These are phyloP conservation scores for Melipona quadrifasciata DNA, from an alignment of 1,140 invertebrate genomes.

Conservation along the genomic window DNA sequence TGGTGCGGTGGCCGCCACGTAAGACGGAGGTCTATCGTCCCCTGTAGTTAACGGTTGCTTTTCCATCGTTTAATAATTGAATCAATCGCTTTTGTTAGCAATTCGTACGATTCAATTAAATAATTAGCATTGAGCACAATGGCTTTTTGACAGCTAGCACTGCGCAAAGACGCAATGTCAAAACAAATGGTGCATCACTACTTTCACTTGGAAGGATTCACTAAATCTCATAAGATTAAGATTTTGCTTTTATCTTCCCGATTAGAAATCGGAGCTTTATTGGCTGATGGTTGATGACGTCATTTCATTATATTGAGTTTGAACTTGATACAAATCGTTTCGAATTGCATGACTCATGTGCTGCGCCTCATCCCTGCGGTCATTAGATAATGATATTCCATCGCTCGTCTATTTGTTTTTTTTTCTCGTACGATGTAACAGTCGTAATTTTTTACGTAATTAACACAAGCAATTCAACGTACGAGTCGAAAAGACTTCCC, in stretches of 20 bases:
- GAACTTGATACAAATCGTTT: not conserved
- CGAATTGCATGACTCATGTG: not conserved
- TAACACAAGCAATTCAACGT: not conserved
- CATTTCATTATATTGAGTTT: not conserved
- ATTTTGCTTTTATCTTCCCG: not conserved
- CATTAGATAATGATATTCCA: not conserved
- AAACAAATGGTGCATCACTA: constrained; percentile 33
- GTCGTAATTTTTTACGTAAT: not conserved
- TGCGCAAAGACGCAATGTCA: not conserved
- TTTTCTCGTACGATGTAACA: not conserved
- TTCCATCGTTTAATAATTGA: constrained; percentile 54
- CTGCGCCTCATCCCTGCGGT: not conserved
- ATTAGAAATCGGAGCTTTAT: constrained; percentile 4
- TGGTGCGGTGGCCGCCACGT: constrained; percentile 59
- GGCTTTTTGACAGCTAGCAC: constrained; percentile 22
- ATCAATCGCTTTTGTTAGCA: constrained; percentile 1
- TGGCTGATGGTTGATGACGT: constrained; percentile 10
- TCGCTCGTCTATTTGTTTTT: not conserved
- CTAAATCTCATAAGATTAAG: not conserved
- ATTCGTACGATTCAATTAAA: constrained; percentile 6
- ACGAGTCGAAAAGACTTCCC: not conserved
- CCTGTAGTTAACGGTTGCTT: constrained; percentile 62
- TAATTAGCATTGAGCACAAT: constrained; percentile 8
- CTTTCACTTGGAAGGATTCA: not conserved
- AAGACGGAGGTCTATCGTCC: constrained; percentile 66